Evolutionary conservation across 1,140 invertebrate genomes (phyloP), one percentile per base, ranked within the genome.

Genomic region (Nymphalis io): DNA sequence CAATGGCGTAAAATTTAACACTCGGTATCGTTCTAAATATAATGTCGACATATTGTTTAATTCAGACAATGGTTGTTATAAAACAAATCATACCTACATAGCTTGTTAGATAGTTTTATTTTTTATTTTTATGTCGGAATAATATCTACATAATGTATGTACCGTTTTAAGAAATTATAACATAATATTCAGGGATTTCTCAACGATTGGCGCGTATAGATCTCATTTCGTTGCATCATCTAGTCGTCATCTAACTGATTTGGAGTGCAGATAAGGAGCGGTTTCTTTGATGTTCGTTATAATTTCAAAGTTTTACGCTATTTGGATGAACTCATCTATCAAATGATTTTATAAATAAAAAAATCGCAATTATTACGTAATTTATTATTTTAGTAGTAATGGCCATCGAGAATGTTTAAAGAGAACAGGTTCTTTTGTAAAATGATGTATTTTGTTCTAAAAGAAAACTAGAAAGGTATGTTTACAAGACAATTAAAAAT

Each of bases 211-310:
- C n/a, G 63, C 67, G 75, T 78, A 79, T 71, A 69, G 73, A 72
- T 61, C 74, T 81, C 79, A 76, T 76, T 69, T 76, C 51, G 64
- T 79, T 78, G 60, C 73, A 40, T 44, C 64, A 76, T 70, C 73
- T 33, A 61, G 40, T 55, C 42, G 33, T 39, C 27, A 64, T 55
- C 27, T 42, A 57, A 62, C 27, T 62, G 70, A 76, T 72, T 63
- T 46, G 68, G 63, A 70, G 74, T 72, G 67, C 77, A 68, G 61
- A 55, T 71, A 46, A 12, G n/a, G 46, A 27, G 46, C 46, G 27
- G 48, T 33, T 74, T 23, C 51, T 65, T 65, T 57, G 13, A 65
- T 40, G 51, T 65, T 21, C 18, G 23, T n/a, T n/a, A 55, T 13
- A 27, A 6, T 23, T 55, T 27, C 20, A 12, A 51, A 55, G 12